Base-by-base conservation (phyloP, 2,888 invertebrate genomes). In the Brachypterus glaber region DNA sequence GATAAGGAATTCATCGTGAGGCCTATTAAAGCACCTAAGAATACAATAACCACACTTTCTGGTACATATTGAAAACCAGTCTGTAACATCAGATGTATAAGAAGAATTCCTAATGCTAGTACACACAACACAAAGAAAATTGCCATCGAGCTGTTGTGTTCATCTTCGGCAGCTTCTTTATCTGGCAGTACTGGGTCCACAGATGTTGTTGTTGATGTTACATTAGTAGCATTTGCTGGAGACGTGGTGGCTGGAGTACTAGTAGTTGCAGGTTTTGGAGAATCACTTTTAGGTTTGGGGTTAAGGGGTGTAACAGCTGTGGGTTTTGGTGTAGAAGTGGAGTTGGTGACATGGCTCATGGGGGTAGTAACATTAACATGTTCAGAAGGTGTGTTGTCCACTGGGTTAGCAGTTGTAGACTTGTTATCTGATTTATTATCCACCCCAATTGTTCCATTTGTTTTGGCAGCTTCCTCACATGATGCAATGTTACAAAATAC, bases 111-210 rank as follows among this genome's bases (percentile, higher is more conserved):
- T 39, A 97, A 68, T 33, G 93, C 95, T 40, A 98, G 73, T 8
- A 98, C 90, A 57, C 93, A 88, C 1, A 98, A 72, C 9, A 98
- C 95, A 64, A 98, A 97, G 67, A 98, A 98, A 61, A 98, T 92
- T 0, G 97, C 90, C 76, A 96, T 82, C 1, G 93, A 95, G 57
- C 90, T 92, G 57, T 91, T 88, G 58, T 95, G 92, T 62, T 97
- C 96, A 66, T 91, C 89, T 68, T 96, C 92, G 2, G 91, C 91
- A 2, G 91, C 84, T 50, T 85, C 89, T 59, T 87, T 86, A 50
- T 84, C 86, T 1, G 93, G 93, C 27, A 93, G 64, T 4, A 86
- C 82, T 4, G 85, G 80, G 57, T 87, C 86, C 1, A 79, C 78
- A 0, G 79, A 77, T 24, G 73, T 72, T 2, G 76, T 68, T 2